Evolutionary conservation across 2,797 vertebrate species (phyloP).

Genomic region (Mus spretus): DNA sequence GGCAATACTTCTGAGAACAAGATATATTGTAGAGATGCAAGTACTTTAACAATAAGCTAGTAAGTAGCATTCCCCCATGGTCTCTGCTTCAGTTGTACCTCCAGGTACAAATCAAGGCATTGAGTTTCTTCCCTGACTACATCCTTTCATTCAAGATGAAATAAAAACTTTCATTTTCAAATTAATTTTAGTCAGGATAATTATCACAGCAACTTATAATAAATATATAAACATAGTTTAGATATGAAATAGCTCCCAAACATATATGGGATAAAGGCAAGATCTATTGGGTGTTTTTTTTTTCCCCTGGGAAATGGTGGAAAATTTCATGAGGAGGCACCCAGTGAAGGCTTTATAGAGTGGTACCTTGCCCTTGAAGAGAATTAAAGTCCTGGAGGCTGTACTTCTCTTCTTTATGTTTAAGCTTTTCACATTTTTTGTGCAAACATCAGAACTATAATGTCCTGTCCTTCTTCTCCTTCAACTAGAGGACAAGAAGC

Average conservation of each 20-base stretch:
- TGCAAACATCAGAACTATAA: neutral
- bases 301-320: neutral
- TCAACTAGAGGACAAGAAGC: too few species aligned
- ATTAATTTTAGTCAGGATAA: neutral
- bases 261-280: neutral
- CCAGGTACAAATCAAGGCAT: too few species aligned
- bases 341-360: neutral
- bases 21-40: neutral
- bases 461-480: accelerated
- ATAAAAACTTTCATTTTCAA: neutral
- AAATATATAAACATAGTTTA: neutral
- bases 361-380: neutral
- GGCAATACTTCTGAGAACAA: neutral
- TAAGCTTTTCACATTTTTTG: neutral
- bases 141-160: neutral
- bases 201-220: neutral
- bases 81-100: neutral
- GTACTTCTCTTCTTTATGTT: neutral
- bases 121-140: neutral
- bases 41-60: too few species aligned
- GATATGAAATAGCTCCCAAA: neutral
- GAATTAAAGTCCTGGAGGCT: accelerated
- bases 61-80: neutral
- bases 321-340: accelerated
- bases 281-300: neutral